Conservation (phyloP, 2,113 vertebrate genomes). For the Smithornis capensis region DNA sequence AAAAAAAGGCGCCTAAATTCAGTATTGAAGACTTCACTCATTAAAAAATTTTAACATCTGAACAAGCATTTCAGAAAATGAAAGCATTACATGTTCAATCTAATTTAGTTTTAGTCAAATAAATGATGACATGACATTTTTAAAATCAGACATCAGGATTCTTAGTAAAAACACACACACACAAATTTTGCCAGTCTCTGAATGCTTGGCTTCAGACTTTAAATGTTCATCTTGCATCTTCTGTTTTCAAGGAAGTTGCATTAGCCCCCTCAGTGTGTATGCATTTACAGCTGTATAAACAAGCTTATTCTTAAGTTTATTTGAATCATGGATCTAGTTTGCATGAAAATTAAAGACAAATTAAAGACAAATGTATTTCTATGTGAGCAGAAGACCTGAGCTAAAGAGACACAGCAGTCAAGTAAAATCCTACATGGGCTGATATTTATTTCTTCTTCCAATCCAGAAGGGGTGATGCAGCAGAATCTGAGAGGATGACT, state of each 20-base stretch:
- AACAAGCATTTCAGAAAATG: neutral
- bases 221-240: neutral
- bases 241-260: neutral
- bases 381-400: neutral
- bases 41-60: too few relatives aligned
- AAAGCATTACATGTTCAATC: neutral
- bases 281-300: neutral
- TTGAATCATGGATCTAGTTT: neutral
- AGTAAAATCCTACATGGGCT: neutral
- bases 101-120: neutral
- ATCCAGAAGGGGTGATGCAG: neutral
- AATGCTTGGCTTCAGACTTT: neutral
- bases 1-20: neutral
- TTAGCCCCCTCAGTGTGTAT: neutral
- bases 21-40: neutral
- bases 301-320: neutral
- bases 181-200: neutral
- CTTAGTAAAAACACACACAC: neutral
- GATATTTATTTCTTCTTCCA: neutral
- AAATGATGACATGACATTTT: neutral
- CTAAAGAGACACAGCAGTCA: neutral
- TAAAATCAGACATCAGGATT: neutral
- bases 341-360: neutral
- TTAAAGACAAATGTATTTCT: neutral
- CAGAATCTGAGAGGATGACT: neutral